Conservation (phyloP, 2,888 invertebrate genomes). For the Ptychoptera contaminata region DNA sequence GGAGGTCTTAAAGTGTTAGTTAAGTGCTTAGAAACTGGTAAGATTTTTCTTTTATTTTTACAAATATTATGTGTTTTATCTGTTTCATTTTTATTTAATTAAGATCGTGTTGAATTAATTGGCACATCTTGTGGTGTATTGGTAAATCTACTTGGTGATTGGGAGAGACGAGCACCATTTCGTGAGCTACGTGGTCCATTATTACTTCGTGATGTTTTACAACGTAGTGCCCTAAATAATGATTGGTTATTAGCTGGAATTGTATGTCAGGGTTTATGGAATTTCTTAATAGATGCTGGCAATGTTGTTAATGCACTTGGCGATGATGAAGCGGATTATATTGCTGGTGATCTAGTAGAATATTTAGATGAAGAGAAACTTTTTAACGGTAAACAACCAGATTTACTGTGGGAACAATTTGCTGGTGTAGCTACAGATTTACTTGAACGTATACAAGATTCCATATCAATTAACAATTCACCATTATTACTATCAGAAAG, state of each 20-base stretch:
- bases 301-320: constrained; percentile 34
- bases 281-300: constrained; percentile 41
- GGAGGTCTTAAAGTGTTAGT: constrained; percentile 45
- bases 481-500: constrained; percentile 11
- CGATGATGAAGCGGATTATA: constrained; percentile 35
- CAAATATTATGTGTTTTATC: too few relatives aligned
- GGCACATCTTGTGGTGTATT: constrained; percentile 68
- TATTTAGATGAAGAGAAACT: constrained; percentile 43
- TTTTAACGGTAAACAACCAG: constrained; percentile 25
- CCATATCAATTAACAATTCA: constrained; percentile 10
- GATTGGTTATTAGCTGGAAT: constrained; percentile 57
- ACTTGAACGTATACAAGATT: constrained; percentile 36
- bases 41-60: too few relatives aligned
- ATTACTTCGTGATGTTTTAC: constrained; percentile 37
- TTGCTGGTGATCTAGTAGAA: constrained; percentile 37
- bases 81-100: too few relatives aligned
- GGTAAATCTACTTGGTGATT: constrained; percentile 57
- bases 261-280: constrained; percentile 62
- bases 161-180: constrained; percentile 37
- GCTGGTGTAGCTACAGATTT: constrained; percentile 58
- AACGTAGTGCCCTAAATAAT: constrained; percentile 36
- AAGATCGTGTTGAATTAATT: constrained; percentile 49
- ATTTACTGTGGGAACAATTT: constrained; percentile 53
- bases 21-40: constrained; percentile 33
- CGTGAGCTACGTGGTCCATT: constrained; percentile 36